Evolutionary conservation across 2,888 invertebrate species (phyloP).

Genomic region (Aspidapion aeneum): DNA sequence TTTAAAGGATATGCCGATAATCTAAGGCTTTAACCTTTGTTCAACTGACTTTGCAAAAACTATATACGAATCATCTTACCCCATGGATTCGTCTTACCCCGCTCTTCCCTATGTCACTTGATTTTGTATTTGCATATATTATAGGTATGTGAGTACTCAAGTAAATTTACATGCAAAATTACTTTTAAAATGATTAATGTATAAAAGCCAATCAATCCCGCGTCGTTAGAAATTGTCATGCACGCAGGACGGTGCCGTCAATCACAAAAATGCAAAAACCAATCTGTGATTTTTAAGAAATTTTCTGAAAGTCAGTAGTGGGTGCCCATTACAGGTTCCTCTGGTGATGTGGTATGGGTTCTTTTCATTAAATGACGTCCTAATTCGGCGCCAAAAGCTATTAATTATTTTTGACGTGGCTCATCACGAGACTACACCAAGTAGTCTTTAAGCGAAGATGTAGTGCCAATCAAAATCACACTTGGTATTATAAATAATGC

Average conservation of each 20-base stretch:
- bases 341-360: not conserved
- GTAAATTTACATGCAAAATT: too few relatives aligned
- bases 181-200: not conserved
- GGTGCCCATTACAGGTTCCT: not conserved
- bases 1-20: too few relatives aligned
- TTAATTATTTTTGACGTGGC: not conserved
- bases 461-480: too few relatives aligned
- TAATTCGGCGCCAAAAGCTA: not conserved
- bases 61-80: too few relatives aligned
- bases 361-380: not conserved
- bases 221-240: not conserved
- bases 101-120: too few relatives aligned
- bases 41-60: too few relatives aligned
- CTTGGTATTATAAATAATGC: too few relatives aligned
- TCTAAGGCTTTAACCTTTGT: too few relatives aligned
- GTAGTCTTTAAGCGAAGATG: too few relatives aligned
- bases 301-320: not conserved
- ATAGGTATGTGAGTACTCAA: too few relatives aligned
- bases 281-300: not conserved
- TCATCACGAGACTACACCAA: not conserved
- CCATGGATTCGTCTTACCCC: too few relatives aligned
- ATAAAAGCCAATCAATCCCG: not conserved
- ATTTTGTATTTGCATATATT: too few relatives aligned
- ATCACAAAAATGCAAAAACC: not conserved
- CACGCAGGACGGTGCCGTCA: not conserved